phyloP scores from a whole-genome alignment of 2,888 invertebrate species.

The Drosophila histrio region DNA sequence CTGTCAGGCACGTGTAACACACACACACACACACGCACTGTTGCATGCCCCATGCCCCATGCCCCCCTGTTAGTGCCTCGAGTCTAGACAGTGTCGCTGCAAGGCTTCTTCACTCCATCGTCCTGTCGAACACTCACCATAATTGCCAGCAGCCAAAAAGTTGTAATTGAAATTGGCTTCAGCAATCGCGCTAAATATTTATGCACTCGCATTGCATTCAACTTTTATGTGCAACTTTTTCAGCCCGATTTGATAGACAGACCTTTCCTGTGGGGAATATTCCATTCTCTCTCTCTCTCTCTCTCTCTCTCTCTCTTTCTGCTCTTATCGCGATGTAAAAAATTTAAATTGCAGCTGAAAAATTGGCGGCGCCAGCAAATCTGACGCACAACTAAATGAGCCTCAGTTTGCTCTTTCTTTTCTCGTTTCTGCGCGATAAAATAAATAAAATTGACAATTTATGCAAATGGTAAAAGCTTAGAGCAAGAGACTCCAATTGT shows the following conservation, averaged over 20 bases:
- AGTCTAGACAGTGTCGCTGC: conserved; percentile 55
- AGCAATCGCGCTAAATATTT: conserved; percentile 18
- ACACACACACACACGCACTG: no score
- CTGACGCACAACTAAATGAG: conserved; percentile 49
- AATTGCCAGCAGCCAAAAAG: conserved; percentile 37
- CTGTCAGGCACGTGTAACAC: conserved; percentile 56
- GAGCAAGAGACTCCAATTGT: conserved; percentile 17
- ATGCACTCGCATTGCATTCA: conserved; percentile 32
- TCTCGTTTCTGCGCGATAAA: conserved; percentile 58
- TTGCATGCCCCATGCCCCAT: no score
- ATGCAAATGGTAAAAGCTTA: conserved; percentile 61
- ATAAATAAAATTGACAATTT: conserved; percentile 78
- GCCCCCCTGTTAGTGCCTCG: neutral
- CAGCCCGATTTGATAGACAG: conserved; percentile 5
- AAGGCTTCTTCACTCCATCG: no score
- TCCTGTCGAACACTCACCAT: conserved; percentile 22
- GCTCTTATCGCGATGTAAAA: conserved; percentile 25
- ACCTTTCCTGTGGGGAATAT: neutral
- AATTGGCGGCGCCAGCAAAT: conserved; percentile 43
- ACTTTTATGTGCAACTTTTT: conserved; percentile 10
- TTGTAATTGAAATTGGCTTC: conserved; percentile 46
- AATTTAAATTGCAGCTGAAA: conserved; percentile 54
- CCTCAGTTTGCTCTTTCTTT: conserved; percentile 17
- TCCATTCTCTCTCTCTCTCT: neutral
- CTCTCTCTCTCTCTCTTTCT: neutral